Conservation (phyloP, 1,140 invertebrate species). For the Pinna nobilis region DNA sequence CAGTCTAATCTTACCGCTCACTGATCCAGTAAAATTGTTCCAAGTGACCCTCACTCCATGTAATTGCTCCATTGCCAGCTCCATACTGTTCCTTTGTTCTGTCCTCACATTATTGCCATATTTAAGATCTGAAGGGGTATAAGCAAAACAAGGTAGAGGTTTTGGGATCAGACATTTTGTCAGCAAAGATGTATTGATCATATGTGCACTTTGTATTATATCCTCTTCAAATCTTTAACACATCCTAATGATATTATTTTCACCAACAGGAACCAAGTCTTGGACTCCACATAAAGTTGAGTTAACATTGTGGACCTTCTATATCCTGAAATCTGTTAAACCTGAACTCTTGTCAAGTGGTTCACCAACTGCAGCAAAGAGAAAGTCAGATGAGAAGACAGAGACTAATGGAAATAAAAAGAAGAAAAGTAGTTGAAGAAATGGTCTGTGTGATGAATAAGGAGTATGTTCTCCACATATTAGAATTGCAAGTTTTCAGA, state of each 20-base stretch:
- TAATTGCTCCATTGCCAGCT: too few relatives aligned
- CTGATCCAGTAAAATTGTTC: too few relatives aligned
- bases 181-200: neutral
- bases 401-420: slow-evolving; percentile 1
- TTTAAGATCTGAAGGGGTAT: too few relatives aligned
- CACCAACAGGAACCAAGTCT: slow-evolving; percentile 4
- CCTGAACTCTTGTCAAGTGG: slow-evolving; percentile 15
- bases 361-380: slow-evolving; percentile 2
- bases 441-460: too few relatives aligned
- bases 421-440: too few relatives aligned
- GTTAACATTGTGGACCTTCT: slow-evolving; percentile 47
- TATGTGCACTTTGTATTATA: neutral
- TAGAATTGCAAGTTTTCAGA: too few relatives aligned
- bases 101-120: too few relatives aligned
- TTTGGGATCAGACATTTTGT: neutral
- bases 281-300: slow-evolving; percentile 50
- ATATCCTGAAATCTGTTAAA: slow-evolving; percentile 32
- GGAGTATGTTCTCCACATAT: too few relatives aligned
- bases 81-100: too few relatives aligned
- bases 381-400: slow-evolving; percentile 20
- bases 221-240: slow-evolving; percentile 17
- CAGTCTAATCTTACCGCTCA: too few relatives aligned
- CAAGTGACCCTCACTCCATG: too few relatives aligned
- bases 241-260: neutral
- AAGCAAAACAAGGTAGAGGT: too few relatives aligned